Percentiles rank a stretch among this genome's conserved stretches.
phyloP scores from a whole-genome alignment of 2,888 invertebrate species.

The Eristalinus aeneus region DNA sequence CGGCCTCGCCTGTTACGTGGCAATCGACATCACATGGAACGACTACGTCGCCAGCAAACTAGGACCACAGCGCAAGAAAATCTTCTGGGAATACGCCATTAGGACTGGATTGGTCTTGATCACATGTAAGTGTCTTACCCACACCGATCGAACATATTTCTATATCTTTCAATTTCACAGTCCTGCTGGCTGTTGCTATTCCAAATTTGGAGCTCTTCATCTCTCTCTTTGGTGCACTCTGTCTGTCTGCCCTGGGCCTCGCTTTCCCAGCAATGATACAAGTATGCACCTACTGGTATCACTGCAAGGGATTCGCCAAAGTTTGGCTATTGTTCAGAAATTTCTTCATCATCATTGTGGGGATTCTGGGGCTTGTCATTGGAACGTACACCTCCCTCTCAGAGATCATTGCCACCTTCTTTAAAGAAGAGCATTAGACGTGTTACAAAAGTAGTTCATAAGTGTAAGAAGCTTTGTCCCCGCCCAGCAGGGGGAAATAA shows the following conservation, averaged over 20 bases:
- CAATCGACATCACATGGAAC: constrained; percentile 96
- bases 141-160: neutral
- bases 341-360: constrained; percentile 84
- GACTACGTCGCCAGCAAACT: constrained; percentile 85
- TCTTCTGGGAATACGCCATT: constrained; percentile 89
- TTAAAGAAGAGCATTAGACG: constrained; percentile 63
- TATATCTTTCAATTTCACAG: constrained; percentile 82
- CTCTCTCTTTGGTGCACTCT: constrained; percentile 93
- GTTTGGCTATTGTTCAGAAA: constrained; percentile 84
- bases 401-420: constrained; percentile 84
- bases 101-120: constrained; percentile 89
- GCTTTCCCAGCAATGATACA: constrained; percentile 95
- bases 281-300: constrained; percentile 90
- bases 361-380: constrained; percentile 85
- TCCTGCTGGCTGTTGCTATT: constrained; percentile 90
- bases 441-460: neutral
- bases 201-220: constrained; percentile 92
- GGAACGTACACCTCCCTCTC: constrained; percentile 87
- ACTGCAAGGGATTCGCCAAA: constrained; percentile 82
- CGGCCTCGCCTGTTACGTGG: constrained; percentile 96
- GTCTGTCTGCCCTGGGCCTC: constrained; percentile 92
- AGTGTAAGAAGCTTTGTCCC: constrained; percentile 3
- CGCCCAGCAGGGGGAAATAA: constrained; percentile 17
- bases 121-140: constrained; percentile 88
- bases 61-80: constrained; percentile 83